phyloP scores from a whole-genome alignment of 2,888 invertebrate genomes.

The Selenia dentaria region DNA sequence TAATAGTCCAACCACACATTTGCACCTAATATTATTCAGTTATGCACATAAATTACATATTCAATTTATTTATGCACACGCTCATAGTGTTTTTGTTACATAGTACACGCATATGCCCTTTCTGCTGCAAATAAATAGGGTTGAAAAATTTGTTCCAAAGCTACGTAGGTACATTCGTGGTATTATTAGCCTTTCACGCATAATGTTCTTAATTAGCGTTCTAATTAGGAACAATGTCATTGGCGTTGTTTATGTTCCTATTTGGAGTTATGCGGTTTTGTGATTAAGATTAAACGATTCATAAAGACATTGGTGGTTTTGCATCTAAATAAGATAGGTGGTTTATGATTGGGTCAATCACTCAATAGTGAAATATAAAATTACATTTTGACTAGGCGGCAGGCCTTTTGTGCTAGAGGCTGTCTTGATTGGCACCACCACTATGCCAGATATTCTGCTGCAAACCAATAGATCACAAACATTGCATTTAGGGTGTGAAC shows the following conservation, averaged over 20 bases:
- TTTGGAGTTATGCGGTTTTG: slow-evolving; percentile 15
- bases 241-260: slow-evolving; percentile 25
- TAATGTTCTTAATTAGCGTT: slow-evolving; percentile 11
- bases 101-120: neutral
- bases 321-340: too few relatives aligned
- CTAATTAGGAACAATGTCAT: slow-evolving; percentile 47
- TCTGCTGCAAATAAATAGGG: too few relatives aligned
- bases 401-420: too few relatives aligned
- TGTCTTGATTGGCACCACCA: too few relatives aligned
- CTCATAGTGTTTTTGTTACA: neutral
- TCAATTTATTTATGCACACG: slow-evolving; percentile 3
- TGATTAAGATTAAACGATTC: neutral
- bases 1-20: slow-evolving; percentile 39
- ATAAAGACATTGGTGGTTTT: too few relatives aligned
- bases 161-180: slow-evolving; percentile 1
- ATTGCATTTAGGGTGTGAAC: too few relatives aligned
- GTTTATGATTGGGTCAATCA: too few relatives aligned
- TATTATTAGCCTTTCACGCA: slow-evolving; percentile 46
- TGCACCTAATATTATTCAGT: slow-evolving; percentile 46
- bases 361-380: too few relatives aligned
- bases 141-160: too few relatives aligned
- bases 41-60: slow-evolving; percentile 47
- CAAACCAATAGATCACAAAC: too few relatives aligned
- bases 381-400: too few relatives aligned
- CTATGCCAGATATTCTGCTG: too few relatives aligned